These are phyloP conservation scores for Irena cyanogastra DNA, from an alignment of 2,113 vertebrate genomes.

Conservation along the genomic window DNA sequence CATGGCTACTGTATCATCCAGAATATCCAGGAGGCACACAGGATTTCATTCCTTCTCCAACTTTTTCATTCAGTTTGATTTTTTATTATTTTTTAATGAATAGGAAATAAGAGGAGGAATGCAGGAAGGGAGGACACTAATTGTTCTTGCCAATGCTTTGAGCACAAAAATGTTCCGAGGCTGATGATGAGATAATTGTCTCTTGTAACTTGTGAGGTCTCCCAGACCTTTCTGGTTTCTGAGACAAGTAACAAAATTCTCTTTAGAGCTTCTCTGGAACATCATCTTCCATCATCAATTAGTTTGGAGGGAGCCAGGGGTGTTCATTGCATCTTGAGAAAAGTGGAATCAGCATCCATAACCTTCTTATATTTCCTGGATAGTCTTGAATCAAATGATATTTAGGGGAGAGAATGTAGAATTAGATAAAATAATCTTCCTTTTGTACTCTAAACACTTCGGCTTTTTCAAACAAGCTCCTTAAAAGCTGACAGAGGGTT, in stretches of 20 bases:
- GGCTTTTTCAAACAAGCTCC: background rate
- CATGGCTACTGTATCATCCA: conserved; percentile 15
- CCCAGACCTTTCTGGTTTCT: background rate
- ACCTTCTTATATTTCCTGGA: background rate
- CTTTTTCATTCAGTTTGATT: background rate
- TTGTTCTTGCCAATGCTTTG: background rate
- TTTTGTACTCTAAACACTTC: background rate
- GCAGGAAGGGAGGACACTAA: background rate
- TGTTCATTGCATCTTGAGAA: background rate
- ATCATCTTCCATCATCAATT: background rate
- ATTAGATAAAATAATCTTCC: background rate
- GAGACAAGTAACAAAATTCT: background rate
- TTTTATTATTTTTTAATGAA: background rate
- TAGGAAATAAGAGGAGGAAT: background rate
- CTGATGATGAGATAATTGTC: background rate
- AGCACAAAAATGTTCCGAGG: background rate
- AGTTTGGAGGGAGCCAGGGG: background rate
- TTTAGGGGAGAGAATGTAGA: background rate
- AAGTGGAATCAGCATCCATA: background rate
- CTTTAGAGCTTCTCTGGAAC: background rate
- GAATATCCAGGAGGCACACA: background rate
- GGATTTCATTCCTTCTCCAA: conserved; percentile 16
- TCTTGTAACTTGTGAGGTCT: background rate
- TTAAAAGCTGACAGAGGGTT: background rate
- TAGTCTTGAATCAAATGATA: background rate